Evolutionary conservation across 2,888 invertebrate genomes (phyloP), one percentile per base, ranked within the genome.

Genomic region (Lissonota sp.): DNA sequence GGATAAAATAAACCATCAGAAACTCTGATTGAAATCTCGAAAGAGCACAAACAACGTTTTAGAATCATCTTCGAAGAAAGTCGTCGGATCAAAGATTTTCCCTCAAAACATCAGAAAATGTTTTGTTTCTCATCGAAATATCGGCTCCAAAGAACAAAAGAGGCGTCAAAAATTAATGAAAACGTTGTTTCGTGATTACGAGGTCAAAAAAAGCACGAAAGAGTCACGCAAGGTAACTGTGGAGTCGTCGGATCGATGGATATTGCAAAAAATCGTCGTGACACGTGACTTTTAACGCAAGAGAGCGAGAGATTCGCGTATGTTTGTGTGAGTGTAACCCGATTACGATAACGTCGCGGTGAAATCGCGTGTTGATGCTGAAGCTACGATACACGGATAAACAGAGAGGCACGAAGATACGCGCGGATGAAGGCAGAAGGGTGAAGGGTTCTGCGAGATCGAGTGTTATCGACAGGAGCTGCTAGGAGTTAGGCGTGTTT

Each of bases 221-320:
- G 58, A 12, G 60, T 55, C 60, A 75, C 72, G 73, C 77, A 44
- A 72, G 72, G 72, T 64, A 26, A 71, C 72, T 42, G 69, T 3
- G 26, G 26, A 26, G 14, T 62, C 55, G 70, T 53, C 55, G 60
- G 73, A 78, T 76, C 64, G 76, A 84, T 70, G 72, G 26, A 57
- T 63, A 26, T 69, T 53, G 42, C 46, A 64, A 79, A 71, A 80
- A 84, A 63, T 63, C 39, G 37, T 66, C 57, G 80, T 58, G 79
- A 84, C 82, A 84, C 83, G 84, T 86, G 85, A 85, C 83, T 69
- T n/a, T 74, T 83, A 70, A 77, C 72, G 74, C 69, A 4, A 63
- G 53, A 53, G 40, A 67, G 12, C 55, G 66, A 44, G 12, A 58
- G 57, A 70, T 44, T 40, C 16, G 55, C 57, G 37, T 10, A 46